phyloP scores from a whole-genome alignment of 2,113 vertebrate species.

The Oostethus manadensis region DNA sequence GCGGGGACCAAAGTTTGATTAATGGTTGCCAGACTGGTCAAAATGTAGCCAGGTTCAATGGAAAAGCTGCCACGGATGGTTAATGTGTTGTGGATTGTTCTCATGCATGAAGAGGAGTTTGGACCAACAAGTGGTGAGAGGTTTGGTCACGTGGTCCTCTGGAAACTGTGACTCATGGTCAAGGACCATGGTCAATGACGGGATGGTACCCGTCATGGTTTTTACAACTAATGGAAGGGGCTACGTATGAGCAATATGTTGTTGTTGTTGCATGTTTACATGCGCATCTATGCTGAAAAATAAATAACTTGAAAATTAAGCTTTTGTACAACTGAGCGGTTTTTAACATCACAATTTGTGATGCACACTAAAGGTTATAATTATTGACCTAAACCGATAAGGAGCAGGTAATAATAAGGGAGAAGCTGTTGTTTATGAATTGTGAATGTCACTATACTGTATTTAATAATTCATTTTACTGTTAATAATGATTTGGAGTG shows the following conservation, averaged over 20 bases:
- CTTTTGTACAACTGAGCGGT: no score
- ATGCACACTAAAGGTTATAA: no score
- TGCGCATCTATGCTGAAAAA: no score
- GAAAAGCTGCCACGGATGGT: constrained; percentile 50
- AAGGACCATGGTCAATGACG: neutral
- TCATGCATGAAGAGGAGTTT: constrained; percentile 62
- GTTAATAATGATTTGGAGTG: no score
- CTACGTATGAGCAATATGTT: neutral
- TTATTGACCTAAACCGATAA: no score
- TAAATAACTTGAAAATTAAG: no score
- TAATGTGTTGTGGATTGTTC: constrained; percentile 64
- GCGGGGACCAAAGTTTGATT: constrained; percentile 11
- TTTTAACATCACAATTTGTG: no score
- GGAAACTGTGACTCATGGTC: constrained; percentile 32
- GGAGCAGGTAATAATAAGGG: no score
- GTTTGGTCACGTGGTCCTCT: constrained; percentile 18
- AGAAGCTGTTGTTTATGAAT: no score
- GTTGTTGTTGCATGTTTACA: no score
- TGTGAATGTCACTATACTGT: no score
- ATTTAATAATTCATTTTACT: no score
- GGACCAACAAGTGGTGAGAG: constrained; percentile 35
- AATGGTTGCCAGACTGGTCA: constrained; percentile 7
- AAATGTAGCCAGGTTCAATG: constrained; percentile 33
- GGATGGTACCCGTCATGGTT: constrained; percentile 1
- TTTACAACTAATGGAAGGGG: constrained; percentile 12